Base-by-base conservation (phyloP, 2,888 invertebrate genomes). In the Plebejus argus region DNA sequence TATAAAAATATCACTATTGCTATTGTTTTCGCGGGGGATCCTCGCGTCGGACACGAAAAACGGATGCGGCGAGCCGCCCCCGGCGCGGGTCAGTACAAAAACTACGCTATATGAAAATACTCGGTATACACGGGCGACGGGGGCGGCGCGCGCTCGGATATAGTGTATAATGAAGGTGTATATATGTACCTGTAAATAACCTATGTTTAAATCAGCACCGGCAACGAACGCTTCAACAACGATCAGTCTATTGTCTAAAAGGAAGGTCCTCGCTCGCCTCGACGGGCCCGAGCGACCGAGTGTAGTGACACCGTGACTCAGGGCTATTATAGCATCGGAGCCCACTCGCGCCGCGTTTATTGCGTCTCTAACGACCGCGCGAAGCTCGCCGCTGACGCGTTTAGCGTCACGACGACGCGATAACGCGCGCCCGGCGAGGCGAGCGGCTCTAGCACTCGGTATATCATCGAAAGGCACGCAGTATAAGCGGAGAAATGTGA, bases 191-290 rank as follows among this genome's bases (percentile, higher is more conserved):
- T 92, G 93, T 94, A 94, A 93, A 93, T 93, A 94, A 92, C 89
- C 92, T 93, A 93, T 92, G 87, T 86, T 91, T 91, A 92, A 93
- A 93, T 89, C 90, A 94, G 94, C 94, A 94, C 94, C 94, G 92
- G 93, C 92, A 93, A 93, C 92, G 89, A 91, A 93, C 91, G 93
- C 92, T 91, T 89, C 85, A 94, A 93, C 91, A 93, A 93, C 92
- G 84, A 92, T 94, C 93, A 94, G 93, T 94, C 93, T 94, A 94
- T 93, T 93, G 93, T 93, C 90, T 91, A 88, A 92, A 92, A 92
- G 91, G 93, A 93, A 92, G 91, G 92, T 91, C 89, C 86, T 86
- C 82, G 87, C 84, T 86, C 84, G 84, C 87, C 82, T 84, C 84
- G 85, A 88, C 90, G 88, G 90, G 89, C 84, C 87, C 86, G 87